Evolutionary conservation across 2,888 invertebrate species (phyloP).

Genomic region (Cantharis rufa): DNA sequence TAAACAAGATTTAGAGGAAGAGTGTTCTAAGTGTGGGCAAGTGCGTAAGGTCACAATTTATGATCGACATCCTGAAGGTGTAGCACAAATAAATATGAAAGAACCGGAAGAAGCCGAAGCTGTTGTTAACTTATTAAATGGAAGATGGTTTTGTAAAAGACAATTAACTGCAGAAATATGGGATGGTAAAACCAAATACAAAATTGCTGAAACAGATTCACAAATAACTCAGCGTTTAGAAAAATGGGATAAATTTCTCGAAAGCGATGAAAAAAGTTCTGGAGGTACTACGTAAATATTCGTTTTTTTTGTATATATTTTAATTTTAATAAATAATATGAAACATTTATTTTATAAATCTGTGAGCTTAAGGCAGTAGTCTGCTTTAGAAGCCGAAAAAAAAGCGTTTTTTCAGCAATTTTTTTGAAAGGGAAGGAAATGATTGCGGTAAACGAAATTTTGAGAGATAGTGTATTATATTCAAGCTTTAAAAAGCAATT

Average conservation of each 20-base stretch:
- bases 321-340: background rate
- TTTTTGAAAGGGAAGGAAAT: too few relatives aligned
- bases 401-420: too few relatives aligned
- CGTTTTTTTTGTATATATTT: background rate
- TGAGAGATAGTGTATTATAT: too few relatives aligned
- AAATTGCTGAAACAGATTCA: constrained; percentile 87
- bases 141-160: constrained; percentile 87
- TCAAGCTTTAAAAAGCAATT: too few relatives aligned
- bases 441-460: too few relatives aligned
- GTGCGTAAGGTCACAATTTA: constrained; percentile 89
- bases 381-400: too few relatives aligned
- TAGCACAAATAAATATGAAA: constrained; percentile 89
- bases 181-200: constrained; percentile 90
- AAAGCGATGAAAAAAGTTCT: constrained; percentile 53
- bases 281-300: background rate
- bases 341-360: background rate
- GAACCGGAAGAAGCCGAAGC: constrained; percentile 90
- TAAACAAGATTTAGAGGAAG: constrained; percentile 86
- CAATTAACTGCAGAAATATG: constrained; percentile 86
- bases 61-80: constrained; percentile 93
- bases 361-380: too few relatives aligned
- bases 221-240: constrained; percentile 79
- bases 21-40: constrained; percentile 88
- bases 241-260: constrained; percentile 87
- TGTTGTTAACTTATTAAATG: constrained; percentile 84